Conservation (phyloP, 2,888 invertebrate species). For the Drosophila buzzatii region DNA sequence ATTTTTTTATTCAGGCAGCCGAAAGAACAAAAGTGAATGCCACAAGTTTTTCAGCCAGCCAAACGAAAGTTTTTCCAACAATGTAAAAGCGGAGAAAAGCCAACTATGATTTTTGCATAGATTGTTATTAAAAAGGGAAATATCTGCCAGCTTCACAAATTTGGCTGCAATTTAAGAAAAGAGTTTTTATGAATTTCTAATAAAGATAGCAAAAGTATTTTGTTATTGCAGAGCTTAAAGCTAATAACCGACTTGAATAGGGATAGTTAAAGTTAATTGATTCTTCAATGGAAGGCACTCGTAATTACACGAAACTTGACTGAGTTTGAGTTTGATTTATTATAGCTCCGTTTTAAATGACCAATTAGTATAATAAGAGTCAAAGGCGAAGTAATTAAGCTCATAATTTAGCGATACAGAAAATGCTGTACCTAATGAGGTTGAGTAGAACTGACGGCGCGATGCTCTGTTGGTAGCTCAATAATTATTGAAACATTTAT, state of each 20-base stretch:
- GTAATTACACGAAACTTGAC: not conserved
- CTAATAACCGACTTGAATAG: not conserved
- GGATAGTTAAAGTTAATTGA: slow-evolving; percentile 4
- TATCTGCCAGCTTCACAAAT: slow-evolving; percentile 17
- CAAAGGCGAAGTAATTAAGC: not conserved
- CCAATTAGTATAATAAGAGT: slow-evolving; percentile 7
- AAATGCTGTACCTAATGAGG: not conserved
- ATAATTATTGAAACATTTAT: not conserved
- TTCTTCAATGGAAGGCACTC: no score
- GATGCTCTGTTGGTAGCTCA: not conserved
- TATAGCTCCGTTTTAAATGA: not conserved
- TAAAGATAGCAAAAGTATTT: not conserved
- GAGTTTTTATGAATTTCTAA: not conserved
- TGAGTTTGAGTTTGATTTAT: slow-evolving; percentile 1
- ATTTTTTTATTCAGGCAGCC: not conserved
- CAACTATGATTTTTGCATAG: slow-evolving; percentile 30
- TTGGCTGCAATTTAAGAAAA: slow-evolving; percentile 6
- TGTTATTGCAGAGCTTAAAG: slow-evolving; percentile 1
- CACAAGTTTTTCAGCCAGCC: slow-evolving; percentile 45
- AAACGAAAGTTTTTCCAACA: slow-evolving; percentile 47
- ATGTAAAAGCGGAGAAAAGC: slow-evolving; percentile 32
- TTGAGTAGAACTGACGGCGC: not conserved
- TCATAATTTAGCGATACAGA: not conserved
- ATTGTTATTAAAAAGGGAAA: slow-evolving; percentile 38
- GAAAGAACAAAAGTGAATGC: slow-evolving; percentile 59